Evolutionary conservation across 2,113 vertebrate species (phyloP).

Genomic region (Origma solitaria): DNA sequence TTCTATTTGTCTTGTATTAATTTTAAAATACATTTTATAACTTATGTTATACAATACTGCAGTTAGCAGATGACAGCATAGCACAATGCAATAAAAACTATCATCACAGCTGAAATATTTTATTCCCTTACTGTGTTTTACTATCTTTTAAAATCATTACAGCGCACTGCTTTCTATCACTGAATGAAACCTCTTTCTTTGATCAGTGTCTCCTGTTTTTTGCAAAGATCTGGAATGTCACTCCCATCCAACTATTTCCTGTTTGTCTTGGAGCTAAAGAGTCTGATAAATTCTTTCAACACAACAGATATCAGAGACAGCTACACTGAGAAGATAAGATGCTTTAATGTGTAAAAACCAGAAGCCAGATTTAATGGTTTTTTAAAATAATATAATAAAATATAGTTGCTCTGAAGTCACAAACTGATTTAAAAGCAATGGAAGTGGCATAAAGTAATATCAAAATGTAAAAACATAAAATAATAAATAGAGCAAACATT

Average conservation of each 20-base stretch:
- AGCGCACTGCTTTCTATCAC: not conserved
- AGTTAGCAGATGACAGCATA: not conserved
- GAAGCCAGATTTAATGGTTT: not conserved
- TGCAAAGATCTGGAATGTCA: not conserved
- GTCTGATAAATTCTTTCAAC: constrained; percentile 12
- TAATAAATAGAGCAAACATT: not conserved
- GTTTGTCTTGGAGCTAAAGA: constrained; percentile 23
- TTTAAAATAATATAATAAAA: not conserved
- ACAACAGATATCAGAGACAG: not conserved
- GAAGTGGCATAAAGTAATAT: not conserved
- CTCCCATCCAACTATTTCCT: constrained; percentile 14
- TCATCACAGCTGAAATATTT: not conserved
- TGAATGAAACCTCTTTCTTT: not conserved
- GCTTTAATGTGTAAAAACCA: not conserved
- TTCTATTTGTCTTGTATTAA: not conserved
- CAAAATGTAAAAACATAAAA: not conserved
- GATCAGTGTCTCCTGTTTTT: not conserved
- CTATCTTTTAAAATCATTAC: not conserved
- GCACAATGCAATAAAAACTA: not conserved
- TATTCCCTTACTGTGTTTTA: not conserved
- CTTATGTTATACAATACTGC: not conserved
- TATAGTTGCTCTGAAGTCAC: not conserved
- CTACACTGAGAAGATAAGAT: not conserved
- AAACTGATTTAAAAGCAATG: not conserved
- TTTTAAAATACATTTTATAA: not conserved